A percentile compares a stretch with the other conserved stretches of the same genome.
Conservation (phyloP, 2,113 vertebrate genomes). For the Thalassarche chlororhynchos region DNA sequence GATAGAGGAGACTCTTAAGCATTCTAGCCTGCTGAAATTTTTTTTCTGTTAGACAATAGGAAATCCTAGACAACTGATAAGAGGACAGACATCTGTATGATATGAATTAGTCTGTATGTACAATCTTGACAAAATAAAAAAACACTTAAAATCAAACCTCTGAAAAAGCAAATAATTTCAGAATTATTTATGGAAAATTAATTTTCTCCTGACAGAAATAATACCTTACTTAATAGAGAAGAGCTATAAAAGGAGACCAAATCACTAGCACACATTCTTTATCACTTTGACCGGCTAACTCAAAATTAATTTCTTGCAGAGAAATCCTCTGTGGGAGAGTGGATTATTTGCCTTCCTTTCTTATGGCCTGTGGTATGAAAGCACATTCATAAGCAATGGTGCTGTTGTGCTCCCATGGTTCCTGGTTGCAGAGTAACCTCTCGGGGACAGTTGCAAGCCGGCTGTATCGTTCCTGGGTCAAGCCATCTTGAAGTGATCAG, state of each 20-base stretch:
- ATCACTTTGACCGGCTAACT: neutral
- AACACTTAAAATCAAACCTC: neutral
- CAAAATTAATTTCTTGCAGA: neutral
- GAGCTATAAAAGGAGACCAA: neutral
- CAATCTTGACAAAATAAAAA: neutral
- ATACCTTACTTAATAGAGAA: neutral
- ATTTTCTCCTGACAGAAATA: neutral
- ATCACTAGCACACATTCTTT: neutral
- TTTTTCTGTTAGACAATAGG: neutral
- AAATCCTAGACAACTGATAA: neutral
- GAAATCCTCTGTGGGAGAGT: neutral
- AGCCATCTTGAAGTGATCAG: neutral
- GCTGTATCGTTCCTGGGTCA: neutral
- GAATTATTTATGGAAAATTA: neutral
- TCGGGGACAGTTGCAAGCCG: neutral
- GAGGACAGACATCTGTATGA: neutral
- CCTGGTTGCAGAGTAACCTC: neutral
- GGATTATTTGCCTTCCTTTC: neutral
- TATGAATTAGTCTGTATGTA: neutral
- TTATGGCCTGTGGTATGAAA: neutral
- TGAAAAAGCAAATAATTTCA: neutral
- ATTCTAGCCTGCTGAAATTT: neutral
- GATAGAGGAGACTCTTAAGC: neutral
- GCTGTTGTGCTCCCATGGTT: neutral
- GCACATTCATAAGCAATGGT: neutral